Evolutionary conservation across 2,888 invertebrate genomes (phyloP), one percentile per base, ranked within the genome.

Genomic region (Leptinotarsa haldemani): DNA sequence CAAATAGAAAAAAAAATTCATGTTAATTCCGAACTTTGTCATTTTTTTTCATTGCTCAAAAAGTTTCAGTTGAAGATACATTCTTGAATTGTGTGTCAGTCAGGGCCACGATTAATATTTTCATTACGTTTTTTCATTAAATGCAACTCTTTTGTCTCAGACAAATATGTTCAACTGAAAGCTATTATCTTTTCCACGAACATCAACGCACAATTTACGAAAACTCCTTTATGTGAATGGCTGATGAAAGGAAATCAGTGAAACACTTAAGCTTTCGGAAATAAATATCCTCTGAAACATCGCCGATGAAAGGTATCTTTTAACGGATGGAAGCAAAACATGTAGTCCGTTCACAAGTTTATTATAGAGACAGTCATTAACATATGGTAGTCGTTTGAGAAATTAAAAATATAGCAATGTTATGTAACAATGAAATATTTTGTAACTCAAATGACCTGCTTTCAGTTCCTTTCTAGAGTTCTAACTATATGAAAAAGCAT

Each of bases 271-370:
- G 56, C 20, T 56, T 15, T 20, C 22, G 20, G 22, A 56, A 56
- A 56, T 56, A 56, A 56, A 56, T 56, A 56, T 22, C 15, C 13
- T 20, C 18, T 22, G 56, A 22, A 56, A 56, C 56, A 56, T 56
- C 22, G 4, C 56, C 22, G 56, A 56, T 56, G 56, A 56, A 56
- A 56, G 20, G 56, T 22, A 13, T 56, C 56, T 56, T 20, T 56
- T 22, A 22, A 56, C 56, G 56, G 52, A 56, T 56, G 56, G 22
- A 56, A 22, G 20, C 20, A 56, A 56, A 56, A 56, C 56, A 22
- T 20, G 15, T 22, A 12, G 56, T 56, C 56, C 56, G 56, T 56
- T 56, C 56, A 56, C 56, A 56, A 56, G 20, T 56, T 20, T 56
- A 56, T 56, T 56, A 56, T 56, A 20, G 18, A 56, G 56, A 56